A percentile compares a stretch with the other conserved stretches of the same genome.
Evolutionary conservation across 2,113 vertebrate species (phyloP).

Genomic region (Halcyon senegalensis): DNA sequence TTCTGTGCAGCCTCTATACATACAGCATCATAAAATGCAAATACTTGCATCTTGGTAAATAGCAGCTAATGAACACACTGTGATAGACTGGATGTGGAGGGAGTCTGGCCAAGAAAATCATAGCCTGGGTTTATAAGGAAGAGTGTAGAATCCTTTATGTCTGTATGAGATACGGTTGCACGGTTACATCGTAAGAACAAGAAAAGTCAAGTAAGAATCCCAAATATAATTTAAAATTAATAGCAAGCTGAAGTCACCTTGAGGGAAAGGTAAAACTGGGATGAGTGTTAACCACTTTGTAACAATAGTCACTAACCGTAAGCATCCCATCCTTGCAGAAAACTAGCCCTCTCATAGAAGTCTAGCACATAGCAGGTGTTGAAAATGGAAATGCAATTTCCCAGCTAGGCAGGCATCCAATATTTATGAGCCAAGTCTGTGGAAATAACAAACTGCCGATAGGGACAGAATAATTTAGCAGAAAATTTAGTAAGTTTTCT

Average conservation of each 20-base stretch:
- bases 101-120: background rate
- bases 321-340: background rate
- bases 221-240: background rate
- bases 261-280: background rate
- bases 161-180: background rate
- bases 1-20: background rate
- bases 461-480: conserved; percentile 47
- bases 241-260: background rate
- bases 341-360: conserved; percentile 6
- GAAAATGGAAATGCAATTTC: conserved; percentile 76
- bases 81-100: background rate
- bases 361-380: conserved; percentile 73
- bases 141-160: background rate
- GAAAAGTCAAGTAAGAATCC: background rate
- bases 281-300: background rate
- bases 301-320: background rate
- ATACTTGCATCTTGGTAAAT: background rate
- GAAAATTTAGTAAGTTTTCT: conserved; percentile 44
- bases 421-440: conserved; percentile 63
- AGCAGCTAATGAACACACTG: background rate
- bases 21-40: background rate
- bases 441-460: conserved; percentile 64
- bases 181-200: background rate
- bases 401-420: conserved; percentile 70
- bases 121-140: background rate